Conservation (phyloP, 1,140 invertebrate genomes). For the Brachionus angularis region DNA sequence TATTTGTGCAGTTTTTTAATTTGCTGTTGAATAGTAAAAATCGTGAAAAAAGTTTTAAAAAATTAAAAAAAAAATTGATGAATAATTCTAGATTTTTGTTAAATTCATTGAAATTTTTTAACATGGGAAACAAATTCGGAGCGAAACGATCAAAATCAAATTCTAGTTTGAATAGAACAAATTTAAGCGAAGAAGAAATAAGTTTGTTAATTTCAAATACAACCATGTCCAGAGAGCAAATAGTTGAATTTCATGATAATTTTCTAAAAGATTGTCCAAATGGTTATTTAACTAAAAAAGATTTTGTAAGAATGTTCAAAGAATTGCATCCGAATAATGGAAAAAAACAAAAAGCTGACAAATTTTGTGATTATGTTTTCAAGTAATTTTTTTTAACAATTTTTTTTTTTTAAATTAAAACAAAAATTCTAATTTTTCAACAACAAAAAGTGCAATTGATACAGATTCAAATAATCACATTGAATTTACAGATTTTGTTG, state of each 20-base stretch:
- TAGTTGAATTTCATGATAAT: conserved; percentile 13
- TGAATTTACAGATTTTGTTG: conserved; percentile 30
- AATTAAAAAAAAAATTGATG: no score
- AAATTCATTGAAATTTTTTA: no score
- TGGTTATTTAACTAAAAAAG: not conserved
- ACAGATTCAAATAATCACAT: not conserved
- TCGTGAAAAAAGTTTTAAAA: no score
- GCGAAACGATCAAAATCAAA: not conserved
- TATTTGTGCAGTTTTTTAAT: no score
- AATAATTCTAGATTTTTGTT: no score
- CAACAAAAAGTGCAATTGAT: conserved; percentile 5
- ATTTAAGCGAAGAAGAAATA: not conserved
- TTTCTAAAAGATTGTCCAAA: conserved; percentile 15
- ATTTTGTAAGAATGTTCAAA: conserved; percentile 25
- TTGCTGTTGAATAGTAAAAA: no score
- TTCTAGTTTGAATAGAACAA: not conserved
- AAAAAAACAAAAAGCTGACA: not conserved
- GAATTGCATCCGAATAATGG: not conserved
- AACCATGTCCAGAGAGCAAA: conserved; percentile 19
- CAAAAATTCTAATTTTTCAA: no score
- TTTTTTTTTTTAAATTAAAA: no score
- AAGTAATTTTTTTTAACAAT: no score
- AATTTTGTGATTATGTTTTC: conserved; percentile 33
- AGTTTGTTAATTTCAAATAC: not conserved
- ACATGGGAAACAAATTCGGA: conserved; percentile 2